These are phyloP conservation scores for Heteractis magnifica DNA, from an alignment of 92 coral and sea anemone genomes.

Conservation along the genomic window DNA sequence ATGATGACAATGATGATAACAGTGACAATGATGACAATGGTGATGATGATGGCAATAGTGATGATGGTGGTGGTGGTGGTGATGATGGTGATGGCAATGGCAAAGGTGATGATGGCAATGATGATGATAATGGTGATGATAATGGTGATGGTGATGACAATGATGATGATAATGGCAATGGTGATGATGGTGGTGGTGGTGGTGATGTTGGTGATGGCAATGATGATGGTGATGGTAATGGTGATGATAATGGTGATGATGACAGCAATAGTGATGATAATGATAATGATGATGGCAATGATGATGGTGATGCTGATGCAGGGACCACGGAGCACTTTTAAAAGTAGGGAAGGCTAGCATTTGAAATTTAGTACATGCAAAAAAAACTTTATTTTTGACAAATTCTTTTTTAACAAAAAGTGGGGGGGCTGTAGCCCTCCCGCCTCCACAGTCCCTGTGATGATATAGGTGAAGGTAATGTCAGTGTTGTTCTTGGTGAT, in stretches of 20 bases:
- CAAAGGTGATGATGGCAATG: background rate
- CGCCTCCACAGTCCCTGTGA: too few relatives aligned
- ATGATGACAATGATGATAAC: background rate
- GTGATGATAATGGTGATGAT: background rate
- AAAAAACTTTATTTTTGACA: too few relatives aligned
- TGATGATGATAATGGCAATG: background rate
- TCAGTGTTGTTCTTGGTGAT: too few relatives aligned
- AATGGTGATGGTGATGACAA: too few relatives aligned
- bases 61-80: background rate
- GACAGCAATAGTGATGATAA: background rate
- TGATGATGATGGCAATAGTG: background rate
- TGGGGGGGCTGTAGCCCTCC: too few relatives aligned
- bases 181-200: background rate
- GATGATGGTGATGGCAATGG: too few relatives aligned
- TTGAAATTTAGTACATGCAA: too few relatives aligned
- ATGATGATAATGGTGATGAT: background rate
- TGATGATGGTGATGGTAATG: background rate
- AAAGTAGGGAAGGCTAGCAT: too few relatives aligned
- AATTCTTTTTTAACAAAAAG: too few relatives aligned
- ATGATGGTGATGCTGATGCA: background rate
- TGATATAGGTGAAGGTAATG: too few relatives aligned
- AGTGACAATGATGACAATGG: background rate
- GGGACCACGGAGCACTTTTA: too few relatives aligned
- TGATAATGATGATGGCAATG: background rate
- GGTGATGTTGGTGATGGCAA: background rate